Percentiles rank a stretch among this genome's conserved stretches.
These are phyloP conservation scores for Cryptotermes secundus DNA, from an alignment of 1,140 invertebrate genomes.

Conservation along the genomic window DNA sequence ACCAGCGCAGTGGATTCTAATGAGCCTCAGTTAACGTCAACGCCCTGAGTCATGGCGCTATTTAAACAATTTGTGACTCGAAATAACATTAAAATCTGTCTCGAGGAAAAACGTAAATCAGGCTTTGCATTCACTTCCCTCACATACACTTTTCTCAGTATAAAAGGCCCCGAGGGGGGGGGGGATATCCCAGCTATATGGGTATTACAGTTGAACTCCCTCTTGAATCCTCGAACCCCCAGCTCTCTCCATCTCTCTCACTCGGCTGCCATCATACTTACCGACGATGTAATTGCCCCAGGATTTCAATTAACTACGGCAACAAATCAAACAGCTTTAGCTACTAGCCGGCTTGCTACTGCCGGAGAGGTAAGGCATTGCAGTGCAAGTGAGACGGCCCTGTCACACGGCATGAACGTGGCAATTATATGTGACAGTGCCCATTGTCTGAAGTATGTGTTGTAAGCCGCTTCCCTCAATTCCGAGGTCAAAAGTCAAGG, in stretches of 20 bases:
- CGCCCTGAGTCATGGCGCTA: constrained; percentile 52
- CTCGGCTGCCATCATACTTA: constrained; percentile 41
- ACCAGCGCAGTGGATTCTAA: constrained; percentile 44
- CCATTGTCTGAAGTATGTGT: background rate
- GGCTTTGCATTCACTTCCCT: constrained; percentile 45
- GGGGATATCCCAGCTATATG: constrained; percentile 35
- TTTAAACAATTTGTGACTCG: constrained; percentile 57
- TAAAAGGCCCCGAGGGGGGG: constrained; percentile 23
- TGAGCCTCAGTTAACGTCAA: constrained; percentile 53
- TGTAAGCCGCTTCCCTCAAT: background rate
- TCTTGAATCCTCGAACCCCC: background rate
- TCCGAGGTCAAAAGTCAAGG: background rate
- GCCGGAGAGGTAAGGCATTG: background rate
- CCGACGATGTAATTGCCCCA: constrained; percentile 48
- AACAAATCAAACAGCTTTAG: constrained; percentile 52
- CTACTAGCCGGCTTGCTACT: constrained; percentile 21
- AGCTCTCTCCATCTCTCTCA: background rate
- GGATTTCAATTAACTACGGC: constrained; percentile 53
- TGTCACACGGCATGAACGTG: background rate
- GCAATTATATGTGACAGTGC: background rate
- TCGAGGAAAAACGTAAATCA: constrained; percentile 48
- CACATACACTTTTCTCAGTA: constrained; percentile 22
- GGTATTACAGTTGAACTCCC: constrained; percentile 37
- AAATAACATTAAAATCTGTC: constrained; percentile 56
- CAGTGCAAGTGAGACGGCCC: background rate